phyloP scores from a whole-genome alignment of 2,113 vertebrate species.

The Chitala chitala region DNA sequence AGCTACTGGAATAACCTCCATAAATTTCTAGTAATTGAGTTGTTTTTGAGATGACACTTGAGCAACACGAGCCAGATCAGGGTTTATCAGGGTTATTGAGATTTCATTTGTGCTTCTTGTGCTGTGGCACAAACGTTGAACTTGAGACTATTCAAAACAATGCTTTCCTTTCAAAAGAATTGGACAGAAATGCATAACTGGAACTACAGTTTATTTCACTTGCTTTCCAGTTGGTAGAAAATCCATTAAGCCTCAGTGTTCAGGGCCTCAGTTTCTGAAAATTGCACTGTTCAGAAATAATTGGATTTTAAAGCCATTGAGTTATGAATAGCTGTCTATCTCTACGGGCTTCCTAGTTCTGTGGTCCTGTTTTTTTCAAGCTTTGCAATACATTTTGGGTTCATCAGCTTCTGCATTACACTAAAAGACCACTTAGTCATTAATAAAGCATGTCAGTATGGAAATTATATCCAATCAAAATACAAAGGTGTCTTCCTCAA shows the following conservation, averaged over 20 bases:
- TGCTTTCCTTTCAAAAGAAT: not conserved
- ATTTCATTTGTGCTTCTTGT: not conserved
- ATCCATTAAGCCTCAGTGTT: slow-evolving; percentile 34
- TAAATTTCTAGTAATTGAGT: not conserved
- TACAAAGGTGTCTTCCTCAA: not conserved
- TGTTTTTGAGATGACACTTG: not conserved
- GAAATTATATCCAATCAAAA: not conserved
- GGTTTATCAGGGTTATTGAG: not conserved
- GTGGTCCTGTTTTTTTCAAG: slow-evolving; percentile 20
- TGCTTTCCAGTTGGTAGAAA: slow-evolving; percentile 23
- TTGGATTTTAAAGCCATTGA: slow-evolving; percentile 37
- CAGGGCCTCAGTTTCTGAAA: slow-evolving; percentile 32
- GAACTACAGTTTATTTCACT: not conserved
- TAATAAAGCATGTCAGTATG: slow-evolving; percentile 23
- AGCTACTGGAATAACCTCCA: not conserved
- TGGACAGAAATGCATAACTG: not conserved
- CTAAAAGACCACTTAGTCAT: slow-evolving; percentile 27
- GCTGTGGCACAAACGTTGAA: no score
- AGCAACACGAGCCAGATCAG: not conserved
- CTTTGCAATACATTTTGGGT: slow-evolving; percentile 19
- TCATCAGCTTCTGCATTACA: slow-evolving; percentile 30
- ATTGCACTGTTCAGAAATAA: slow-evolving; percentile 34
- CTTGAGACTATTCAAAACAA: not conserved
- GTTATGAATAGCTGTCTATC: slow-evolving; percentile 31
- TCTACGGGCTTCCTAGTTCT: slow-evolving; percentile 20